phyloP scores from a whole-genome alignment of 2,888 invertebrate genomes.

The Brenthis daphne region DNA sequence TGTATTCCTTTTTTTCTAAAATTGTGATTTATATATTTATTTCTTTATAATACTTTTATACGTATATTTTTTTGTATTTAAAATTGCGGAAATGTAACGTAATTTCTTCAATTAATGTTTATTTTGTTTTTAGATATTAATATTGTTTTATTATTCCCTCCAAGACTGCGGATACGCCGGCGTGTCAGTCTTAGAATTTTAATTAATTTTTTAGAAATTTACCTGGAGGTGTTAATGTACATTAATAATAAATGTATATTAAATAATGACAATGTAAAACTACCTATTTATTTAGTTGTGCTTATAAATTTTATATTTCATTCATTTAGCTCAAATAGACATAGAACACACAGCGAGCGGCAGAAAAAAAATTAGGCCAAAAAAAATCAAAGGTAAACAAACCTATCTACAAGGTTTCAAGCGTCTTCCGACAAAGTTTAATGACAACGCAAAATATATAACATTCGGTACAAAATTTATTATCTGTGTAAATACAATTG shows the following conservation, averaged over 20 bases:
- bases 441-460: conserved; percentile 36
- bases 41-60: neutral
- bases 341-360: neutral
- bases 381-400: neutral
- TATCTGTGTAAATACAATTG: conserved; percentile 43
- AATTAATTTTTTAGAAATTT: no score
- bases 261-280: no score
- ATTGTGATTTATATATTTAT: neutral
- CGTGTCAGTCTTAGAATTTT: no score
- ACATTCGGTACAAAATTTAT: conserved; percentile 35
- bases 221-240: no score
- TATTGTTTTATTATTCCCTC: no score
- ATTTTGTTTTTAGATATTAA: no score
- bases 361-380: neutral
- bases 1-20: neutral
- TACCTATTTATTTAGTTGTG: no score
- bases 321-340: neutral
- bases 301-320: neutral
- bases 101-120: no score
- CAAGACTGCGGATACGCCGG: no score
- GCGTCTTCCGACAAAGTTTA: conserved; percentile 25
- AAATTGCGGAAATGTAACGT: no score
- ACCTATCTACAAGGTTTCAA: conserved; percentile 14
- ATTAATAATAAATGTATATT: no score
- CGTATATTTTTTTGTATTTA: neutral